These are phyloP conservation scores for Myotis daubentonii DNA, from an alignment of 2,797 vertebrate genomes.

Conservation along the genomic window DNA sequence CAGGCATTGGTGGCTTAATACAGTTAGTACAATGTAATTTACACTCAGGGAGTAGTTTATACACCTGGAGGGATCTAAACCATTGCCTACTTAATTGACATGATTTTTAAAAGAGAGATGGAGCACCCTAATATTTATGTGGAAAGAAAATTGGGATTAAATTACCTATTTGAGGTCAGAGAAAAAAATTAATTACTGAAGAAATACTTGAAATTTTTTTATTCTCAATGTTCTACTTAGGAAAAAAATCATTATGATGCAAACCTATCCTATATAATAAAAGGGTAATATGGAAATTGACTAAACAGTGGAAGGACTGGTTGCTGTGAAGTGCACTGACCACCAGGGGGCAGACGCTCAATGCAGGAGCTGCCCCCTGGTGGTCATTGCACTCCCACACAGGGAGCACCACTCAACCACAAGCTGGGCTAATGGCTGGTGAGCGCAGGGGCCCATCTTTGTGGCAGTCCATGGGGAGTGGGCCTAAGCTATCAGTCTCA, in stretches of 20 bases:
- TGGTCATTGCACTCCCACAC: no score
- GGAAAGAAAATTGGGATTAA: conserved; percentile 59
- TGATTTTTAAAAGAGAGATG: conserved; percentile 65
- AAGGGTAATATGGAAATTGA: no score
- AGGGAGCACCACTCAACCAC: no score
- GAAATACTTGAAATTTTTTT: background rate
- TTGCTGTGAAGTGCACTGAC: no score
- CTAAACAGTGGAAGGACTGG: no score
- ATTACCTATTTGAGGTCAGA: conserved; percentile 65
- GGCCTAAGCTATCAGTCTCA: no score
- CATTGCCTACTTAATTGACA: conserved; percentile 66
- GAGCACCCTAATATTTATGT: conserved; percentile 69
- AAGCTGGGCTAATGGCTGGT: no score
- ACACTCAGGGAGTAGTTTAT: conserved; percentile 71
- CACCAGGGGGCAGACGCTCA: no score
- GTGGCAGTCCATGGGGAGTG: no score
- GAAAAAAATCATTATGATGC: background rate
- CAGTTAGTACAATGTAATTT: conserved; percentile 70
- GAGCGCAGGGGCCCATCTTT: no score
- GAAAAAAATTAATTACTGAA: conserved; percentile 52
- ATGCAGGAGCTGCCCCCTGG: no score
- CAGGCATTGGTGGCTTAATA: conserved; percentile 58
- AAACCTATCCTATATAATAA: background rate
- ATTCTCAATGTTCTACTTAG: background rate
- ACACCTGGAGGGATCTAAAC: conserved; percentile 64